Evolutionary conservation across 2,113 vertebrate genomes (phyloP).

Genomic region (Ramphastos sulfuratus): DNA sequence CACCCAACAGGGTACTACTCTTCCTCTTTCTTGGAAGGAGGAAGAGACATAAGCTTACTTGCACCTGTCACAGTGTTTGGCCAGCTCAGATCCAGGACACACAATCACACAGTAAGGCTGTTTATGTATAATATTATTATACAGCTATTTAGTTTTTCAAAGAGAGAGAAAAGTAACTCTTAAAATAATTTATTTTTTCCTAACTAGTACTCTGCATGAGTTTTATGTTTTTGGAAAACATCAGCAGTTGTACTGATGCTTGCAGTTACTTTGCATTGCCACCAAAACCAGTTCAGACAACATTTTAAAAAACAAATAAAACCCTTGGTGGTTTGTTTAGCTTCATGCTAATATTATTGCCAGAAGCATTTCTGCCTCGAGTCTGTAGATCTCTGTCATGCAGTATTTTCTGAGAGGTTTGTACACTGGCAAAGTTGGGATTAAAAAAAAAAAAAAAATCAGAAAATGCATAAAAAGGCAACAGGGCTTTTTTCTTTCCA

Average conservation of each 20-base stretch:
- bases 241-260: neutral
- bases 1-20: neutral
- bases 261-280: neutral
- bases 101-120: neutral
- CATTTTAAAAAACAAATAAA: neutral
- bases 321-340: neutral
- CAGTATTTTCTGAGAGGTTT: neutral
- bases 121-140: neutral
- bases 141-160: neutral
- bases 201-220: neutral
- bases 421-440: neutral
- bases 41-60: neutral
- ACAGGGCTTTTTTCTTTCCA: neutral
- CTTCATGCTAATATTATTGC: neutral
- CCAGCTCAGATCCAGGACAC: neutral
- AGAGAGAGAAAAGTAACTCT: neutral
- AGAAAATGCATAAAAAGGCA: neutral
- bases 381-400: neutral
- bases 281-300: neutral
- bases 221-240: neutral
- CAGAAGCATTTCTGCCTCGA: neutral
- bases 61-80: rapidly evolving
- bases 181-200: neutral
- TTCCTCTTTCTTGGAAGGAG: neutral
- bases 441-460: neutral